Evolutionary conservation across 2,888 invertebrate species (phyloP), one percentile per base, ranked within the genome.

Genomic region (Caenorhabditis uteleia): DNA sequence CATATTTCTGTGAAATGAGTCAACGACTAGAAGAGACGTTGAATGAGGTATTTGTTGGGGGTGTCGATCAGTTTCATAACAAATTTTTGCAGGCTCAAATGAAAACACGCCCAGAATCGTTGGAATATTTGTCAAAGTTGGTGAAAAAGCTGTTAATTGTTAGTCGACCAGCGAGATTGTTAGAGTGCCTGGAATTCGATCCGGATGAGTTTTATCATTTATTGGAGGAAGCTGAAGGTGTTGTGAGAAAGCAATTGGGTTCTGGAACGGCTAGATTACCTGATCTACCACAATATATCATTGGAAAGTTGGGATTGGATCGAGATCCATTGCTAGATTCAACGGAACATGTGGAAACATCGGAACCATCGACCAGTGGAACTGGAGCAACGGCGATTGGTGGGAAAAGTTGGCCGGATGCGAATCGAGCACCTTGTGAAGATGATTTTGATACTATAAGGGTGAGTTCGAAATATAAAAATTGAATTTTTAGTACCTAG

Each of bases 131-230:
- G 71, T 91, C 91, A 23, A 91, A 91, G 2, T 88, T 95, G 39
- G 92, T 95, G 75, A 94, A 93, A 78, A 91, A 94, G 83, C 86
- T 98, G 49, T 87, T 95, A 46, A 93, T 97, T 65, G 94, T 98
- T 85, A 95, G 95, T 31, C 88, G 98, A 40, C 95, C 98, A 25
- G 97, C 97, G 2, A 88, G 98, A 3, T 87, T 99, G 47, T 87
- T 98, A 21, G 98, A 98, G 86, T 99, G 98, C 83, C 88, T 99
- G 71, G 97, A 98, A 88, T 98, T 98, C 86, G 95, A 98, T 86
- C 97, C 98, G 0, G 95, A 95, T 85, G 91, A 97, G 84, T 98
- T 98, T 86, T 98, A 98, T 85, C 90, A 94, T 81, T 88, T 97
- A 61, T 86, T 98, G 39, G 95, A 97, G 84, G 95, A 93, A 48